Evolutionary conservation across 2,888 invertebrate species (phyloP), one percentile per base, ranked within the genome.

Genomic region (Miltochrista miniata): DNA sequence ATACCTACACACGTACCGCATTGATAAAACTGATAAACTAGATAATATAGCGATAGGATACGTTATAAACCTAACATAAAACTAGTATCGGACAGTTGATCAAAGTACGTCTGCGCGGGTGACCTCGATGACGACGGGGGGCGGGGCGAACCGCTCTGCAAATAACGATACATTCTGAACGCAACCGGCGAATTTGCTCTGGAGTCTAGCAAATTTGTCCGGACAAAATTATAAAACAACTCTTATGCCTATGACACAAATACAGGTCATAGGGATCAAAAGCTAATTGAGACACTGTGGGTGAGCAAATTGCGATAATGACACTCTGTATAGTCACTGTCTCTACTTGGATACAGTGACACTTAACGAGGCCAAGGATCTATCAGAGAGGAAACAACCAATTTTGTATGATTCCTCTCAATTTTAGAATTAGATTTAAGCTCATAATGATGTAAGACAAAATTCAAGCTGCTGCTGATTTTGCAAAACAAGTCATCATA

Each of bases 91-190:
- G 71, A 66, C 70, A 68, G 72, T 70, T 65, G 68, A 72, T 69
- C 70, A 67, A 48, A 67, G 69, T 73, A 76, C 72, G 74, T 76
- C 76, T 75, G 76, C 80, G 82, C 83, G 74, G 67, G 66, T 82
- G 81, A 79, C 83, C 81, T 81, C 79, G 76, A 76, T 80, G 75
- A 72, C 71, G 65, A 65, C 66, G 72, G 78, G 78, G 77, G 76
- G 81, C 72, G 81, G 76, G 75, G 74, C 74, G 56, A 54, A 54
- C 60, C 45, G 59, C 61, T 72, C 74, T 73, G 72, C 78, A 74
- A 74, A 77, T 74, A 79, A 71, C 66, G 67, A 70, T 67, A 57
- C 59, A 65, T 69, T 73, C 63, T 55, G 50, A 63, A 67, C 71
- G 59, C 67, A 70, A 66, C 72, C 78, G 70, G 70, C 64, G 55